Evolutionary conservation across 2,113 vertebrate species (phyloP).

Genomic region (Chaenocephalus aceratus): DNA sequence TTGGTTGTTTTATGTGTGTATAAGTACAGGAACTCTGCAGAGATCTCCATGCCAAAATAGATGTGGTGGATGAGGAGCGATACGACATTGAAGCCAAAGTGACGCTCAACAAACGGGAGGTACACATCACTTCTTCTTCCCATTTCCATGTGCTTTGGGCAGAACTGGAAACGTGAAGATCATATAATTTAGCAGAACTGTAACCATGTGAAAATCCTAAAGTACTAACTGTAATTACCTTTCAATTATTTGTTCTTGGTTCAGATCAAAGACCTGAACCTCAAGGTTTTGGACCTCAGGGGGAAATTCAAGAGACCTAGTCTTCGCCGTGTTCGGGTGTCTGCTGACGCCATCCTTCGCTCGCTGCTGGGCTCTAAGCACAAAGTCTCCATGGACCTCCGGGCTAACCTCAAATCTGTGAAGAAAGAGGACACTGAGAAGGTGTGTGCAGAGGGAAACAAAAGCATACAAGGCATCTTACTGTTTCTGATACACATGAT

Average conservation of each 20-base stretch:
- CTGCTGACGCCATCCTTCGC: constrained; percentile 94
- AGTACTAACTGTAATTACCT: neutral
- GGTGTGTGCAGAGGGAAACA: constrained; percentile 74
- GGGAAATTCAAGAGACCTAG: constrained; percentile 95
- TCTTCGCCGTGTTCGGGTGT: constrained; percentile 90
- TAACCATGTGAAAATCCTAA: neutral
- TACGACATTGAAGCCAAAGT: constrained; percentile 96
- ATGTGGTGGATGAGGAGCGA: constrained; percentile 93
- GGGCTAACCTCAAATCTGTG: constrained; percentile 96
- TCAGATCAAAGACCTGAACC: constrained; percentile 93
- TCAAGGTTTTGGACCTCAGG: constrained; percentile 94
- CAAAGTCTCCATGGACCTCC: constrained; percentile 96
- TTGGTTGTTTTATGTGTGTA: neutral
- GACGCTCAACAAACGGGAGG: constrained; percentile 92
- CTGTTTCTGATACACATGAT: constrained; percentile 28
- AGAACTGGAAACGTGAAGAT: neutral
- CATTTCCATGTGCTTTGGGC: neutral
- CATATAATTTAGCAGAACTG: neutral
- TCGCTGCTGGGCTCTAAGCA: constrained; percentile 96
- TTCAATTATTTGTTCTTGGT: neutral
- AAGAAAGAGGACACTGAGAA: constrained; percentile 98
- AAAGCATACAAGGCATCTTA: neutral
- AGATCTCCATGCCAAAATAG: constrained; percentile 90
- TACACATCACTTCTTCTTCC: constrained; percentile 15
- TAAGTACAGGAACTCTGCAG: constrained; percentile 89